Base-by-base conservation (phyloP, 2,888 invertebrate species). In the Xestoiulus laeticollis region DNA sequence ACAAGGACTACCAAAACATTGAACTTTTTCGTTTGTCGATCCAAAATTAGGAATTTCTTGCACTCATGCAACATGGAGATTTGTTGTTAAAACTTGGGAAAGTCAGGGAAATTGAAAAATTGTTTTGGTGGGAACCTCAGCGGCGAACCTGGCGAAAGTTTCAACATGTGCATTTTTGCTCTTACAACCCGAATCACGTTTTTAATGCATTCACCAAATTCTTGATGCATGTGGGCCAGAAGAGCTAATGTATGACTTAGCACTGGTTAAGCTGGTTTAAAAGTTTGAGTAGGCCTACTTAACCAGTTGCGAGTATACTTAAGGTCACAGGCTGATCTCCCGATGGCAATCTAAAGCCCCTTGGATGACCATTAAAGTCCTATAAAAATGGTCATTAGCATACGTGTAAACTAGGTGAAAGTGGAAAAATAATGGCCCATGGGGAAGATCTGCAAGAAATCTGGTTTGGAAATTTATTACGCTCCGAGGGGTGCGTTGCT, bases 401-500 rank as follows among this genome's bases (percentile, higher is more conserved):
- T 59, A 59, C 59, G 59, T 59, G 59, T 59, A 59, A 59, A 59
- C n/a, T 59, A 59, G 59, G 59, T 59, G 59, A 59, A 59, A 59
- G 59, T 59, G 10, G 59, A 22, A 22, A 22, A 59, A 59, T 22
- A 22, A 59, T 59, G 59, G 59, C 59, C 59, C 22, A 22, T 59
- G 59, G 59, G 22, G 16, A 59, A 59, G 59, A 59, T n/a, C n/a
- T 59, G 59, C 59, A 59, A 14, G 48, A 48, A 48, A 48, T 48
- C 48, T 48, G 4, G n/a, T 59, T 59, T 59, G 22, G n/a, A n/a
- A 59, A 59, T 59, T 59, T 59, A 59, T 59, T n/a, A 22, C 59
- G 59, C 59, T 59, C 59, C n/a, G 59, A 59, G 59, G 59, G 59
- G 59, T 22, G 59, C 59, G 2, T n/a, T 59, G n/a, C n/a, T 59